A percentile compares a stretch with the other conserved stretches of the same genome.
Conservation (phyloP, 2,113 vertebrate species). For the Brachypodius melanocephalos region DNA sequence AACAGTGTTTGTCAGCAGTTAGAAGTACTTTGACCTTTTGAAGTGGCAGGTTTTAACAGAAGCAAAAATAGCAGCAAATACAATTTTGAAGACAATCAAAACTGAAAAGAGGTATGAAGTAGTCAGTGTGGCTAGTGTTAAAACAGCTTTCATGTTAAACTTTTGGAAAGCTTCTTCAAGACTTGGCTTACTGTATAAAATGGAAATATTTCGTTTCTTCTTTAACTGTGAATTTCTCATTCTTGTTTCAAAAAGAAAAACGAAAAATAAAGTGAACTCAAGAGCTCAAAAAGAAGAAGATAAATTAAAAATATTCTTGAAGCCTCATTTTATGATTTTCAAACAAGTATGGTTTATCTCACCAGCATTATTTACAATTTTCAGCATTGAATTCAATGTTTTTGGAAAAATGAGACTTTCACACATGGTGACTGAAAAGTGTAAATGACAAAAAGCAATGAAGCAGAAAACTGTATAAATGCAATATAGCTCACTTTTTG, state of each 20-base stretch:
- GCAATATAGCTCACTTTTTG: not conserved
- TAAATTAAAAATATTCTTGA: not conserved
- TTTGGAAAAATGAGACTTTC: not conserved
- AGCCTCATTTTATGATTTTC: not conserved
- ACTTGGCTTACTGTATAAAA: not conserved
- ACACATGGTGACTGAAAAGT: not conserved
- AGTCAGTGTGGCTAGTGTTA: not conserved
- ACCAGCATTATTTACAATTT: not conserved
- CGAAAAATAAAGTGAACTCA: not conserved
- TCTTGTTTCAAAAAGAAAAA: not conserved
- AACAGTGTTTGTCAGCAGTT: not conserved
- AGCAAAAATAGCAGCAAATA: conserved; percentile 7
- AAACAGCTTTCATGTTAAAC: not conserved
- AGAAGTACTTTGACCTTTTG: not conserved
- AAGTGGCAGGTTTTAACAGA: conserved; percentile 2
- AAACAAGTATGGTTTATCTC: not conserved
- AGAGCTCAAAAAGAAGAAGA: not conserved
- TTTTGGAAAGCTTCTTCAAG: not conserved
- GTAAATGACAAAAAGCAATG: not conserved
- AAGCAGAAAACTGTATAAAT: not conserved
- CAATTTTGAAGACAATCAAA: not conserved
- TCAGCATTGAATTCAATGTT: not conserved
- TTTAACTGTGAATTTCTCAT: not conserved
- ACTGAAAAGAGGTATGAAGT: not conserved
- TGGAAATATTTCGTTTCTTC: not conserved